phyloP scores from a whole-genome alignment of 2,888 invertebrate genomes.

The Mystacides longicornis region DNA sequence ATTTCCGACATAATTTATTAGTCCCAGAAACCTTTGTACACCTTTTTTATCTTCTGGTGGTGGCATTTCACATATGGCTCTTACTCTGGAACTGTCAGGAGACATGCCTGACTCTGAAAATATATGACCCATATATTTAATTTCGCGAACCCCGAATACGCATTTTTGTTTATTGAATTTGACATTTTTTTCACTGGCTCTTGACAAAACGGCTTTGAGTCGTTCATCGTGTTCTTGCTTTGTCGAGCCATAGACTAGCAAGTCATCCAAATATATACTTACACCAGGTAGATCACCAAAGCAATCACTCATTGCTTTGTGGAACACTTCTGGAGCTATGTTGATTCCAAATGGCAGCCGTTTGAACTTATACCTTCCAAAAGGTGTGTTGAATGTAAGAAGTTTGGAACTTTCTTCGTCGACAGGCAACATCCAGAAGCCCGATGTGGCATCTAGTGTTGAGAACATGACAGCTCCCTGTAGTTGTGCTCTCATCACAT shows the following conservation, averaged over 20 bases:
- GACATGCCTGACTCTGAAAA: constrained; percentile 21
- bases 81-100: constrained; percentile 18
- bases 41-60: constrained; percentile 10
- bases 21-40: constrained; percentile 23
- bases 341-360: constrained; percentile 3
- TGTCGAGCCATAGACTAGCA: not conserved
- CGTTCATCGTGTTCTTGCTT: not conserved
- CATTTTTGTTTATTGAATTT: constrained; percentile 22
- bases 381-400: not conserved
- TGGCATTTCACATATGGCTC: constrained; percentile 16
- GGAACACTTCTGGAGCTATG: constrained; percentile 5
- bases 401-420: not conserved
- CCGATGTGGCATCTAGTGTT: not conserved
- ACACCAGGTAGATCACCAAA: constrained; percentile 7
- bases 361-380: constrained; percentile 1
- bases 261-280: constrained; percentile 1
- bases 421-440: not conserved
- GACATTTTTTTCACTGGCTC: not conserved
- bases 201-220: not conserved
- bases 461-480: not conserved
- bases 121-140: constrained; percentile 27
- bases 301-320: not conserved
- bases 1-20: constrained; percentile 23
- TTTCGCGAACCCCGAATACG: constrained; percentile 16
- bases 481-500: not conserved